phyloP scores from a whole-genome alignment of 2,888 invertebrate species.

The Hypena proboscidalis region DNA sequence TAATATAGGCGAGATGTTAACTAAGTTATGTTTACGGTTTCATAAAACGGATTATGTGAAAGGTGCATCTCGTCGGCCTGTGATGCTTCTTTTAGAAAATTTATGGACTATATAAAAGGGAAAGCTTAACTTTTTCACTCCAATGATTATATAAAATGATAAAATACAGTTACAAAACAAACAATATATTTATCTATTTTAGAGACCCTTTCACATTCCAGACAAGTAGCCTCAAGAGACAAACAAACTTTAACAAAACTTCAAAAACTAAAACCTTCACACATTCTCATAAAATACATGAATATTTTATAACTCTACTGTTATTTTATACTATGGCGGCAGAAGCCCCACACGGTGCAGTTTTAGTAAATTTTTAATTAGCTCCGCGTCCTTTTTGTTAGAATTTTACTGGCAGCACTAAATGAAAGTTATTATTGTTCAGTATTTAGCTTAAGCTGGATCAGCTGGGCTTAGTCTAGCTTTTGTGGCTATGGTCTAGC shows the following conservation, averaged over 20 bases:
- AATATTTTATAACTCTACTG: slow-evolving; percentile 17
- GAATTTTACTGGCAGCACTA: slow-evolving; percentile 51
- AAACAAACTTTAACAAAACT: slow-evolving; percentile 1
- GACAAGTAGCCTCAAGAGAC: slow-evolving; percentile 2
- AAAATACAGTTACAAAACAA: slow-evolving; percentile 1
- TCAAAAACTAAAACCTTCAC: neutral
- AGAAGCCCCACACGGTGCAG: slow-evolving; percentile 28
- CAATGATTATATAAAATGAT: neutral
- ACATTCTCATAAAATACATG: slow-evolving; percentile 7
- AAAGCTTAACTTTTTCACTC: neutral
- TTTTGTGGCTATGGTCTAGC: slow-evolving; percentile 9
- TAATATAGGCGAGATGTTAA: no score
- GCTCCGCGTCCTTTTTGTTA: slow-evolving; percentile 42
- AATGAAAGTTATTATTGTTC: slow-evolving; percentile 51
- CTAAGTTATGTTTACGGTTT: no score
- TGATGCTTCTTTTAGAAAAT: no score
- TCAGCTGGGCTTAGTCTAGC: slow-evolving; percentile 21
- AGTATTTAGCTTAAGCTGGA: slow-evolving; percentile 26
- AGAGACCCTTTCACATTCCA: slow-evolving; percentile 4
- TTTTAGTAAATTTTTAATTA: slow-evolving; percentile 59
- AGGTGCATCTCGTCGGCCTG: no score
- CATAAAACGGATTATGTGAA: no score
- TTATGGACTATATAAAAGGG: neutral
- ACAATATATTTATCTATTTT: neutral
- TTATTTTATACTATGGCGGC: slow-evolving; percentile 24